These are phyloP conservation scores for Zoanthus sansibaricus DNA, from an alignment of 92 coral and sea anemone species.

Conservation along the genomic window DNA sequence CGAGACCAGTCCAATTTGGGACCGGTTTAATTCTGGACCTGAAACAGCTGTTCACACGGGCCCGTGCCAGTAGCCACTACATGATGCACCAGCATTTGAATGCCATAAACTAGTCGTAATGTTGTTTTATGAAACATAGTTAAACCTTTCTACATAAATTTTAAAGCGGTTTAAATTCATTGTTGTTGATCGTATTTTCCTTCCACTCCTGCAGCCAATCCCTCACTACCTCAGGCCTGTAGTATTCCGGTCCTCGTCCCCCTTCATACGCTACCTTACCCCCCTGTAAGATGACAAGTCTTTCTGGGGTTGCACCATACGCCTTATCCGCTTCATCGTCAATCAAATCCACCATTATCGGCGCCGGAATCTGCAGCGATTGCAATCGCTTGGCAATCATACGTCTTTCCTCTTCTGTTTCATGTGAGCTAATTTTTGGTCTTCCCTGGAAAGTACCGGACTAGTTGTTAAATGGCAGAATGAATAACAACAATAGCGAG, in stretches of 20 bases:
- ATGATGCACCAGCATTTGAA: no score
- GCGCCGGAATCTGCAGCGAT: slow-evolving; percentile 36
- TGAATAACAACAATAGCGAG: neutral
- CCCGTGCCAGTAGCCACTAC: no score
- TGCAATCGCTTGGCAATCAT: slow-evolving; percentile 49
- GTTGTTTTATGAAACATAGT: neutral
- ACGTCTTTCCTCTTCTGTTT: slow-evolving; percentile 59
- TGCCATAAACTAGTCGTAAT: neutral
- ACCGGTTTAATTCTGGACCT: no score
- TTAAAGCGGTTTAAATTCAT: neutral
- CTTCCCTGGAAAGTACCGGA: neutral
- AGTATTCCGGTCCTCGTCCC: slow-evolving; percentile 43
- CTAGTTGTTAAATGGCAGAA: neutral
- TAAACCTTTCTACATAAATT: neutral
- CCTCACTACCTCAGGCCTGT: slow-evolving; percentile 32
- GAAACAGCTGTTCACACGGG: no score
- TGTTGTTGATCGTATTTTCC: neutral
- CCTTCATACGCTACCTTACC: slow-evolving; percentile 67
- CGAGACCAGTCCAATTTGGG: no score
- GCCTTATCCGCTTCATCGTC: slow-evolving; percentile 63
- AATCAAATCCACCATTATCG: slow-evolving; percentile 57
- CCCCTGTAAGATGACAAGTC: slow-evolving; percentile 53
- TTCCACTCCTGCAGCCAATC: slow-evolving; percentile 29
- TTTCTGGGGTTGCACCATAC: slow-evolving; percentile 63
- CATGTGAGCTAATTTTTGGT: slow-evolving; percentile 46